Percentiles rank a stretch among this genome's conserved stretches.
Conservation (phyloP, 2,888 invertebrate genomes). For the Hydropsyche betteni region DNA sequence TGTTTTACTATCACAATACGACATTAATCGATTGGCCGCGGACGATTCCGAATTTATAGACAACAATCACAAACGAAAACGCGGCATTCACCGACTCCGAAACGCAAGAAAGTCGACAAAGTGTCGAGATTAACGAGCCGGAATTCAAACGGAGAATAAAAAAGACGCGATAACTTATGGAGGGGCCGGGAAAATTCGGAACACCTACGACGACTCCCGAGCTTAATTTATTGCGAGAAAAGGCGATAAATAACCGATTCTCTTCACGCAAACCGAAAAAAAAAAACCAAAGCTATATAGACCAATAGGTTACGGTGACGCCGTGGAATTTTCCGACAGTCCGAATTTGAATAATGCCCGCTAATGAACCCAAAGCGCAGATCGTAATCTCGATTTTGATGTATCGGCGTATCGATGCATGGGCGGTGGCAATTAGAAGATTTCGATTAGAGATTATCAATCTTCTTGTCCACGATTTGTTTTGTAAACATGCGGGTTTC, state of each 20-base stretch:
- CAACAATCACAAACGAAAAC: background rate
- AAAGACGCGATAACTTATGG: constrained; percentile 17
- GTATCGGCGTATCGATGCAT: too few species aligned
- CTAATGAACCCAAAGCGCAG: too few species aligned
- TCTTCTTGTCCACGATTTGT: background rate
- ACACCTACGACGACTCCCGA: constrained; percentile 15
- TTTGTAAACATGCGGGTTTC: background rate
- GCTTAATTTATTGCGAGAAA: constrained; percentile 20
- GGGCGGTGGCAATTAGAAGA: too few species aligned
- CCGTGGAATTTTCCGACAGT: background rate
- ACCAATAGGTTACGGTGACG: constrained; percentile 1
- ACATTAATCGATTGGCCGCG: background rate
- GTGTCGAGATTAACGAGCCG: background rate
- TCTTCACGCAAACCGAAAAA: background rate
- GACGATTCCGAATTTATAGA: background rate
- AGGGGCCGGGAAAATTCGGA: constrained; percentile 6
- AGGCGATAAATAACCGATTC: constrained; percentile 24
- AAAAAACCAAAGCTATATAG: background rate
- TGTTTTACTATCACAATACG: too few species aligned
- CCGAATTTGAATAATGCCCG: background rate
- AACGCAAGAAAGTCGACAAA: background rate
- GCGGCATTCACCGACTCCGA: background rate
- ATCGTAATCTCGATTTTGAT: too few species aligned
- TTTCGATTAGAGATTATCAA: too few species aligned
- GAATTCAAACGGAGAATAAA: background rate